Conservation (phyloP, 2,113 vertebrate species). For the Varanus komodoensis region DNA sequence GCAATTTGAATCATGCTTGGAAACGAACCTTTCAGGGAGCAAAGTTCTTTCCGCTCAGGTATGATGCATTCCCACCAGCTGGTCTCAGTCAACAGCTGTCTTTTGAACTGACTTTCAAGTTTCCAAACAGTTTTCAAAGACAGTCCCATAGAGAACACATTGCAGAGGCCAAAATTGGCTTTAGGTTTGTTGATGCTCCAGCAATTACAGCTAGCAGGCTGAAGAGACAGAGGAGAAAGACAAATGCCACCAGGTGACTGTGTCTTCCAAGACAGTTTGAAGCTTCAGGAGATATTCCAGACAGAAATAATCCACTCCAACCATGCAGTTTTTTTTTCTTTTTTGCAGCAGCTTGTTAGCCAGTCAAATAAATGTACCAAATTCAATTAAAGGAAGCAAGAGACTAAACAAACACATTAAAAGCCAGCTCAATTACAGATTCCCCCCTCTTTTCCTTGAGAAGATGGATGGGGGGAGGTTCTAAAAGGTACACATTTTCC, state of each 20-base stretch:
- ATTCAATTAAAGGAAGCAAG: background rate
- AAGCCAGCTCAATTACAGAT: background rate
- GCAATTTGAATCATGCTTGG: too few relatives aligned
- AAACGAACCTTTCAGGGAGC: background rate
- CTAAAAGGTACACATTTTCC: background rate
- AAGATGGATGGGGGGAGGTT: background rate
- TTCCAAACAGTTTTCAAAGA: background rate
- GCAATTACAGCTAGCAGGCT: background rate
- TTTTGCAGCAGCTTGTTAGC: background rate
- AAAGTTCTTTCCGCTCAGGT: too few relatives aligned
- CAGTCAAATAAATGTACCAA: background rate
- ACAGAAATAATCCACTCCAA: background rate
- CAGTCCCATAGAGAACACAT: background rate
- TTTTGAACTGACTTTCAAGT: background rate
- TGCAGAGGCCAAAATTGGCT: background rate
- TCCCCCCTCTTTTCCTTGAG: background rate
- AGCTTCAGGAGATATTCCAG: background rate
- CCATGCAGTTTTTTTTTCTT: background rate
- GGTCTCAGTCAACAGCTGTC: background rate
- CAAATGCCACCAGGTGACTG: background rate
- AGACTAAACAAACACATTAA: constrained; percentile 8
- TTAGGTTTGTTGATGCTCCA: too few relatives aligned
- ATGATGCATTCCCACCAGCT: too few relatives aligned
- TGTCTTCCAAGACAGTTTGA: background rate
- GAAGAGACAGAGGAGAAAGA: background rate